A percentile compares a stretch with the other conserved stretches of the same genome.
Evolutionary conservation across 2,797 vertebrate species (phyloP).

Genomic region (Enteromius fasciolatus): DNA sequence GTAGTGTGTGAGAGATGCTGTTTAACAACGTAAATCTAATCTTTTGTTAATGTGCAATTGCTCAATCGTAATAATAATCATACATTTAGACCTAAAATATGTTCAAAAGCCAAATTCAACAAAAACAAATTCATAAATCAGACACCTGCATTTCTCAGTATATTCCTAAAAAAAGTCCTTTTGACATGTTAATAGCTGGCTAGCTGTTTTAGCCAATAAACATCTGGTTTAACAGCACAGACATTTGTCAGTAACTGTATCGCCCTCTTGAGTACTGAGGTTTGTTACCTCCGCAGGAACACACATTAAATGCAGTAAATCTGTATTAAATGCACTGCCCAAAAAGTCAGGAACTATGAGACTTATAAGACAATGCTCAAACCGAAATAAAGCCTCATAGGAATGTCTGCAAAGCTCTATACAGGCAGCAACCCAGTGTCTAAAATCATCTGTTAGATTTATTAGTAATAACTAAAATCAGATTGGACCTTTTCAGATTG

Average conservation of each 20-base stretch:
- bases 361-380: not conserved
- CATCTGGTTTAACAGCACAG: not conserved
- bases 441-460: not conserved
- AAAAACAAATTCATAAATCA: not conserved
- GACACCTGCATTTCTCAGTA: not conserved
- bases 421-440: not conserved
- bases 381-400: not conserved
- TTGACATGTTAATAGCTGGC: not conserved
- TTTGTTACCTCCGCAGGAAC: not conserved
- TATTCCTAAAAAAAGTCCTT: not conserved
- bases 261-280: not conserved
- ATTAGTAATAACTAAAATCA: not conserved
- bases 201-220: not conserved
- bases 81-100: not conserved
- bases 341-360: not conserved
- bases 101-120: too few species aligned
- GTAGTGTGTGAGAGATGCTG: not conserved
- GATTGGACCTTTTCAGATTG: not conserved
- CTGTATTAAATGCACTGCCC: not conserved
- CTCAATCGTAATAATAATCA: not conserved
- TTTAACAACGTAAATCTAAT: not conserved
- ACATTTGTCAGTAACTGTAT: not conserved
- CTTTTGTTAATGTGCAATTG: not conserved
- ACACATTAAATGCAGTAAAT: not conserved
- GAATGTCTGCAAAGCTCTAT: not conserved